These are phyloP conservation scores for Catharus bicknelli DNA, from an alignment of 2,113 vertebrate species.

Conservation along the genomic window DNA sequence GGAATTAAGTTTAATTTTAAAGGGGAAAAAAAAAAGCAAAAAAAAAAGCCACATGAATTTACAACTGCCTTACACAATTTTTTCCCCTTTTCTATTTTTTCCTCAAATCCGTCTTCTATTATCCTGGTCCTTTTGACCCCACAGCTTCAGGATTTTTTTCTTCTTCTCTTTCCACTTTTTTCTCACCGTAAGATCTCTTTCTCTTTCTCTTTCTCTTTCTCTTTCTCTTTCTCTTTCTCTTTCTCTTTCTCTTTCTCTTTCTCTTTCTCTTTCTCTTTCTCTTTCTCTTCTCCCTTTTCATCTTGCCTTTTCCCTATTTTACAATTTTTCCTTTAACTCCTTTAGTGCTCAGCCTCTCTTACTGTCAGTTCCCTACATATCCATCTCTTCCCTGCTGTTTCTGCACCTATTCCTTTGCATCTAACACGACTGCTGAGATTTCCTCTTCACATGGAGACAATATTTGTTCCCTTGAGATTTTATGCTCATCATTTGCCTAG, in stretches of 20 bases:
- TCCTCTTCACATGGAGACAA: background rate
- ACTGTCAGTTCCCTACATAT: background rate
- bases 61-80: rapidly evolving
- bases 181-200: background rate
- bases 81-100: background rate
- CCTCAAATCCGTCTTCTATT: background rate
- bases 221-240: background rate
- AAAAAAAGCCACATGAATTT: background rate
- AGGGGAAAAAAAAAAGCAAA: background rate
- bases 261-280: background rate
- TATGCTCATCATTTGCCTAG: background rate
- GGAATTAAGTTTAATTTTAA: background rate
- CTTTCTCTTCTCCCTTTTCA: background rate
- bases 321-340: background rate
- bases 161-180: background rate
- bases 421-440: background rate
- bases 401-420: background rate
- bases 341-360: background rate
- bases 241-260: background rate
- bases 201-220: background rate
- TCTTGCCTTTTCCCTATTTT: background rate
- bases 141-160: background rate
- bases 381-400: background rate
- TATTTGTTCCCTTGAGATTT: background rate
- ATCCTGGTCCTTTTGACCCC: background rate